These are phyloP conservation scores for Stomatorhinus walkeri DNA, from an alignment of 2,797 vertebrate species.

Conservation along the genomic window DNA sequence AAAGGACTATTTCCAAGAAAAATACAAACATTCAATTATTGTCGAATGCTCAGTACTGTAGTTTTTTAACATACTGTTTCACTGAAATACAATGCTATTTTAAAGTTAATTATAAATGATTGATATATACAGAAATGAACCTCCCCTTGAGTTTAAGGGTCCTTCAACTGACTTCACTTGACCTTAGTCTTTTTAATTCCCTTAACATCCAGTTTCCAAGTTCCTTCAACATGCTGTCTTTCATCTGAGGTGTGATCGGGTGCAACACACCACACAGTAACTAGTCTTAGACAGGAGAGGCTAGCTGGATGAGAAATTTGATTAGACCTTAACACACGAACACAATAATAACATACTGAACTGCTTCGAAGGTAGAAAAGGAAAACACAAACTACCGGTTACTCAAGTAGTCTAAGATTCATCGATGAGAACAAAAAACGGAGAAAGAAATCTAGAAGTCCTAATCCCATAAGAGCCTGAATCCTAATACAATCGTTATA, in stretches of 20 bases:
- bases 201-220: neutral
- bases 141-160: neutral
- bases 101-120: neutral
- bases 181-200: neutral
- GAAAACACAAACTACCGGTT: neutral
- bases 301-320: neutral
- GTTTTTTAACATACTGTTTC: neutral
- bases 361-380: neutral
- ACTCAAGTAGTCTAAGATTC: neutral
- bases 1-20: neutral
- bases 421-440: neutral
- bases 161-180: neutral
- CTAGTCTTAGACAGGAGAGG: neutral
- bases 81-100: neutral
- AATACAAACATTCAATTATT: neutral
- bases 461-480: neutral
- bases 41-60: neutral
- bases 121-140: neutral
- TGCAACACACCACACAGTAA: neutral
- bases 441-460: neutral
- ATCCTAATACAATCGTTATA: neutral
- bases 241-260: neutral
- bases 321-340: neutral
- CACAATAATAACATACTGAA: neutral
- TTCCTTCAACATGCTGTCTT: neutral